Evolutionary conservation across 1,140 invertebrate species (phyloP).

Genomic region (Heliconius melpomene): DNA sequence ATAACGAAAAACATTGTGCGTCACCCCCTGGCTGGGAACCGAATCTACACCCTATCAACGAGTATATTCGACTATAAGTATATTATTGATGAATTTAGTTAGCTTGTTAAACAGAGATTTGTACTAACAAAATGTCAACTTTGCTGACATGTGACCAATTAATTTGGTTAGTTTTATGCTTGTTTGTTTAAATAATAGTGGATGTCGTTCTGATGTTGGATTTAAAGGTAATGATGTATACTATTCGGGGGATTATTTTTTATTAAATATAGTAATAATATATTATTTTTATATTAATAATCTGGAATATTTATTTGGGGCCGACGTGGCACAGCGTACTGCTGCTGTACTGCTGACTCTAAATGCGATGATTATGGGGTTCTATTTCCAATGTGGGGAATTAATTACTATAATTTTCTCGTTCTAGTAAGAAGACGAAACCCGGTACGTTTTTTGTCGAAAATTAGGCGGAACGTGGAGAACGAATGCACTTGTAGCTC

Average conservation of each 20-base stretch:
- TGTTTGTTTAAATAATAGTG: not conserved
- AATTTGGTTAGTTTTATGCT: not conserved
- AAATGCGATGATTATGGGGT: no score
- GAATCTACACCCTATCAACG: slow-evolving; percentile 22
- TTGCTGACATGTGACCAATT: slow-evolving; percentile 8
- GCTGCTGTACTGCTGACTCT: no score
- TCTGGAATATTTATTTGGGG: no score
- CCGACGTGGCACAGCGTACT: no score
- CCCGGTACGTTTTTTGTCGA: no score
- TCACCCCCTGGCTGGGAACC: slow-evolving; percentile 22
- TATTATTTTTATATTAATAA: no score
- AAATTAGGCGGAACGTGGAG: no score
- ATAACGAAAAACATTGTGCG: slow-evolving; percentile 37
- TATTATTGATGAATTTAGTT: slow-evolving; percentile 31
- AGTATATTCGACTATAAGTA: not conserved
- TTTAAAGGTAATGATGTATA: slow-evolving; percentile 3
- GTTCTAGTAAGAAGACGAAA: no score
- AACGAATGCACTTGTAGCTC: no score
- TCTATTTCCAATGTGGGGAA: no score
- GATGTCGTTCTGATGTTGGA: not conserved
- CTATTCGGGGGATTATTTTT: not conserved
- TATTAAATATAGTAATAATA: not conserved
- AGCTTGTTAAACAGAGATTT: slow-evolving; percentile 36
- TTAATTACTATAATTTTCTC: no score
- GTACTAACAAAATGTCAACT: slow-evolving; percentile 42